Base-by-base conservation (phyloP, 2,113 vertebrate species). In the Dicentrarchus labrax region DNA sequence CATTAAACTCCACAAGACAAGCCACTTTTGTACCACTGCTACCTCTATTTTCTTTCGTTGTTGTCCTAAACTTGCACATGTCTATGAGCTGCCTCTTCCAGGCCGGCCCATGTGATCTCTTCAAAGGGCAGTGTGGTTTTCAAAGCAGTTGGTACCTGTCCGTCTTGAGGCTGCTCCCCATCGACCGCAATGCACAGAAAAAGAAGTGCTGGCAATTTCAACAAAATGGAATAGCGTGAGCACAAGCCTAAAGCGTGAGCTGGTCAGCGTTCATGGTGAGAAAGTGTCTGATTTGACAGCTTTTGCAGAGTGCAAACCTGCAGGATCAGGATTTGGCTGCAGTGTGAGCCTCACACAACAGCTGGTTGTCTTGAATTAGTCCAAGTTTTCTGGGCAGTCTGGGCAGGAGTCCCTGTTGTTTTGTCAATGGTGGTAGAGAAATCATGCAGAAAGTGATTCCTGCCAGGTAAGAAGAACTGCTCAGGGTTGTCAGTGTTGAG, bases 311-410 rank as follows among this genome's bases (percentile, higher is more conserved):
- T 5, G 57, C 11, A 30, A 36, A 71, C 68, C 78, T 78, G 71
- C 84, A 81, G 61, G 84, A 73, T 57, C 38, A 13, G 78, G 69
- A 77, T 79, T 64, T 38, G 60, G 75, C 74, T 59, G 57, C 53
- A 76, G 87, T n/a, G 2, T 41, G 39, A 71, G 54, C 51, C 16
- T 77, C 67, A n/a, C 75, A 59, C 48, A 66, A 43, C 86, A 83
- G 82, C 79, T 85, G 84, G 69, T 21, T 62, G 66, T 73, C 73
- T 41, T 21, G 66, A 74, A 82, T 82, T 66, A 71, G 72, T 74
- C 30, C 80, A 83, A 22, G 76, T 82, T 80, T 80, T 77, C 64
- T 53, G 50, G 57, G 48, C 61, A 59, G 73, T 71, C 51, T 43
- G 45, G 61, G 61, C 65, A 67, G 73, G 24, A 57, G 50, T 59